phyloP scores from a whole-genome alignment of 2,888 invertebrate species.

The Emmelina monodactyla region DNA sequence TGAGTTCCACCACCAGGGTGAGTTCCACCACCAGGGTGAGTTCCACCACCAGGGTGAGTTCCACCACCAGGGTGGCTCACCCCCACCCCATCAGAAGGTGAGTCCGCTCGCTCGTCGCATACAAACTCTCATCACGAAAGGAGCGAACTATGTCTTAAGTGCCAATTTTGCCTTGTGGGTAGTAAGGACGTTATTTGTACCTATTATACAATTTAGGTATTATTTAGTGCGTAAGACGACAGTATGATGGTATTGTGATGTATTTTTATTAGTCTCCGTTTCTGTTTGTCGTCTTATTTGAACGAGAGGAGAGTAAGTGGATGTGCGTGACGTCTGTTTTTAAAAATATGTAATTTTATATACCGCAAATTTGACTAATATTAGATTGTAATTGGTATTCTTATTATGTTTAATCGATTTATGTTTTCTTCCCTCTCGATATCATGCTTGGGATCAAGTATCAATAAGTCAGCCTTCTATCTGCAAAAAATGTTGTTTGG shows the following conservation, averaged over 20 bases:
- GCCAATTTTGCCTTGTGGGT: slow-evolving; percentile 68
- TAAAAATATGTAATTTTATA: background rate
- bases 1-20: no score
- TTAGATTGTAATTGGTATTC: background rate
- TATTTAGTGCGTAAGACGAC: slow-evolving; percentile 58
- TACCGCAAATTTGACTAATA: slow-evolving; percentile 1
- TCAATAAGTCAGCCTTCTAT: slow-evolving; percentile 40
- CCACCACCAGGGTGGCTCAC: slow-evolving; percentile 4
- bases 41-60: no score
- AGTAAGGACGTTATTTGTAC: slow-evolving; percentile 63
- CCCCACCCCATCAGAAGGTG: slow-evolving; percentile 10
- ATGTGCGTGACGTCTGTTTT: background rate
- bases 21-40: no score
- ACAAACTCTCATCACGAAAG: slow-evolving; percentile 33
- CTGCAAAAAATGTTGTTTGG: background rate
- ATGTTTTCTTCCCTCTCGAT: slow-evolving; percentile 29
- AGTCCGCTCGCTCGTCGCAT: slow-evolving; percentile 24
- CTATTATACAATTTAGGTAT: slow-evolving; percentile 61
- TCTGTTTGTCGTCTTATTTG: slow-evolving; percentile 21
- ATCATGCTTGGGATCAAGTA: slow-evolving; percentile 64
- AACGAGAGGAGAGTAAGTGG: background rate
- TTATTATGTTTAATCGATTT: slow-evolving; percentile 5
- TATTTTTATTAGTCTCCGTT: slow-evolving; percentile 33
- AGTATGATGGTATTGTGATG: slow-evolving; percentile 45
- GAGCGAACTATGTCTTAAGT: slow-evolving; percentile 57